Percentiles rank a stretch among this genome's conserved stretches.
These are phyloP conservation scores for Ephestia elutella DNA, from an alignment of 1,140 invertebrate species.

Conservation along the genomic window DNA sequence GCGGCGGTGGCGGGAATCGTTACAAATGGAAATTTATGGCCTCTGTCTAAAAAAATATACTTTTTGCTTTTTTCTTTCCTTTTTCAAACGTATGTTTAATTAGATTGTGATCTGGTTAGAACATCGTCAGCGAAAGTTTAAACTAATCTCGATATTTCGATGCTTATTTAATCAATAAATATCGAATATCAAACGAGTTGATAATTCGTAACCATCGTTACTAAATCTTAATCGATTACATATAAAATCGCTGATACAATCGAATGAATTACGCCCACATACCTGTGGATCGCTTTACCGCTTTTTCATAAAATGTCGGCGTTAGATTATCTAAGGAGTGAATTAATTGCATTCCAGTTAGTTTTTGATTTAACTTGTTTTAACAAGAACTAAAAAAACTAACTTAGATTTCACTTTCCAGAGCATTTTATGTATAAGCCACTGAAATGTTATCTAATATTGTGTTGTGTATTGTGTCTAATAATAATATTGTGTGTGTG, in stretches of 20 bases:
- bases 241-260: constrained; percentile 11
- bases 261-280: constrained; percentile 14
- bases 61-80: too few relatives aligned
- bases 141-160: too few relatives aligned
- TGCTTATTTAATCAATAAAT: background rate
- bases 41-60: too few relatives aligned
- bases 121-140: too few relatives aligned
- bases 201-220: constrained; percentile 6
- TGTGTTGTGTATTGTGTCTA: too few relatives aligned
- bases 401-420: background rate
- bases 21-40: too few relatives aligned
- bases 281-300: constrained; percentile 8
- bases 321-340: constrained; percentile 16
- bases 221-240: constrained; percentile 18
- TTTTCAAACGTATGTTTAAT: too few relatives aligned
- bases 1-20: too few relatives aligned
- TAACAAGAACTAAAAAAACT: background rate
- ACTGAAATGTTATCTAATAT: background rate
- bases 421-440: background rate
- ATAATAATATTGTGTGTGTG: too few relatives aligned
- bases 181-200: constrained; percentile 9
- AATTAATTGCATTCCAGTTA: constrained; percentile 20
- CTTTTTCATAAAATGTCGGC: constrained; percentile 20
- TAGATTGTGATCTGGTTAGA: too few relatives aligned
- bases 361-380: constrained; percentile 6